Percentiles rank a stretch among this genome's conserved stretches.
Evolutionary conservation across 2,888 invertebrate species (phyloP).

Genomic region (Prionchulus punctatus): DNA sequence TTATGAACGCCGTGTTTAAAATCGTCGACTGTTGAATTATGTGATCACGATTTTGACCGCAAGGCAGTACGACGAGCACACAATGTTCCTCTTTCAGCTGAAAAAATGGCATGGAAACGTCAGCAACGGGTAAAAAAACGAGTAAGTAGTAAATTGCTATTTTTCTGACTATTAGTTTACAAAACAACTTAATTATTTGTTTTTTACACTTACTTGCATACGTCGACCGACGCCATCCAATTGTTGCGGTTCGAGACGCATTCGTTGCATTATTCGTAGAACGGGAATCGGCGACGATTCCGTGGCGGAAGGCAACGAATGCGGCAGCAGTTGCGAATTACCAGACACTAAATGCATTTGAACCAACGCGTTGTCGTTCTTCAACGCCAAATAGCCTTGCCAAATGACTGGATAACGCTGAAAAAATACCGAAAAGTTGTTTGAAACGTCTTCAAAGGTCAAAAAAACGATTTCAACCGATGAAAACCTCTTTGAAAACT

Average conservation of each 20-base stretch:
- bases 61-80: slow-evolving; percentile 81
- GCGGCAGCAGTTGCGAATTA: slow-evolving; percentile 68
- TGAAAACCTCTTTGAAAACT: no score
- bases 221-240: slow-evolving; percentile 86
- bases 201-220: slow-evolving; percentile 50
- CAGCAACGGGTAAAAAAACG: neutral
- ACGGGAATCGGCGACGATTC: slow-evolving; percentile 20
- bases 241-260: slow-evolving; percentile 87
- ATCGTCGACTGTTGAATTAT: slow-evolving; percentile 79
- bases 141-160: no score
- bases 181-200: no score
- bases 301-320: slow-evolving; percentile 61
- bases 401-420: slow-evolving; percentile 91
- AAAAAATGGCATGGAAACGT: slow-evolving; percentile 15
- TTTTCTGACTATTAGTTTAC: no score
- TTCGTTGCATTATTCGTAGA: slow-evolving; percentile 82
- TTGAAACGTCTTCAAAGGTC: no score
- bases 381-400: slow-evolving; percentile 83
- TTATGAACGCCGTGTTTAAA: slow-evolving; percentile 77
- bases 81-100: slow-evolving; percentile 89
- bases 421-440: no score
- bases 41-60: slow-evolving; percentile 82
- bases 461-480: no score
- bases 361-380: slow-evolving; percentile 89
- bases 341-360: slow-evolving; percentile 98